These are phyloP conservation scores for Laspeyria flexula DNA, from an alignment of 2,888 invertebrate species.

Conservation along the genomic window DNA sequence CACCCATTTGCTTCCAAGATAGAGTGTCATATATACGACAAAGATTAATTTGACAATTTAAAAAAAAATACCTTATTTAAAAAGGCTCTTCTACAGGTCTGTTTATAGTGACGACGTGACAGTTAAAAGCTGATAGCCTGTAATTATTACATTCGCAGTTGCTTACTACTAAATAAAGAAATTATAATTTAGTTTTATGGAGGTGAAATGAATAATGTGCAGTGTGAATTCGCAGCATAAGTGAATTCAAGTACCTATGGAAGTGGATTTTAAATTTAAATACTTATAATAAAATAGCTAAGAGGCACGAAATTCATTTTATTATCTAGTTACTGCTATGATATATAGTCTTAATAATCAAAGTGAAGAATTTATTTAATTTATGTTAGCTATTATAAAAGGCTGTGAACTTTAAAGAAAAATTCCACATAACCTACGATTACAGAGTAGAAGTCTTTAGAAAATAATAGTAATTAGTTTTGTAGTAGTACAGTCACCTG, in stretches of 20 bases:
- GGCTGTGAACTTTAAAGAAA: neutral
- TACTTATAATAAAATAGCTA: too few species aligned
- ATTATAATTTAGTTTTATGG: constrained; percentile 4
- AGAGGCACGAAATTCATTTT: too few species aligned
- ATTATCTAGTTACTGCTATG: too few species aligned
- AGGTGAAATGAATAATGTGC: constrained; percentile 7
- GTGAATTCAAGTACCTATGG: too few species aligned
- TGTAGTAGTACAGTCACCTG: too few species aligned
- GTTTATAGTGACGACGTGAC: constrained; percentile 29
- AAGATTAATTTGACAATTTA: constrained; percentile 63
- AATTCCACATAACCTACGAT: too few species aligned
- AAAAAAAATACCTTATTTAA: constrained; percentile 27
- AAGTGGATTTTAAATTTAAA: too few species aligned
- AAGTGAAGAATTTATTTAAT: too few species aligned
- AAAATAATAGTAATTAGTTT: too few species aligned
- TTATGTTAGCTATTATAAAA: too few species aligned
- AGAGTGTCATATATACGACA: constrained; percentile 51
- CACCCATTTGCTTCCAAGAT: constrained; percentile 59
- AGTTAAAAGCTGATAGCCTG: constrained; percentile 15
- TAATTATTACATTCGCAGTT: constrained; percentile 13
- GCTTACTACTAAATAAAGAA: constrained; percentile 23
- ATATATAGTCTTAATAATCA: too few species aligned
- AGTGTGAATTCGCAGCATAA: neutral
- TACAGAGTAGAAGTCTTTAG: too few species aligned
- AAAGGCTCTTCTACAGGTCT: constrained; percentile 15